phyloP scores from a whole-genome alignment of 2,797 vertebrate species.

The Pelobates cultripes region DNA sequence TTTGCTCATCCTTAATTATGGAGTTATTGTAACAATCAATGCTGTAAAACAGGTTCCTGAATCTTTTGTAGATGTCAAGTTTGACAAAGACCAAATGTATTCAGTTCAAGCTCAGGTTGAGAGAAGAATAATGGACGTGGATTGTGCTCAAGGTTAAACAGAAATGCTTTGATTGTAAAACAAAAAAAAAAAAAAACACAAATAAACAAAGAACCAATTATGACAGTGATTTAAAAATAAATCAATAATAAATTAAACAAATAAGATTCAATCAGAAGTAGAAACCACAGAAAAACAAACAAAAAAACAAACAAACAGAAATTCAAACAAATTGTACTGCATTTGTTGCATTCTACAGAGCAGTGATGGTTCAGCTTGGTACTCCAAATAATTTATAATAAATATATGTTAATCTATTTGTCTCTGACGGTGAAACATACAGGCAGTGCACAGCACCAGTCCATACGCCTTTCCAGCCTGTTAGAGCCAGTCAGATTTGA shows the following conservation, averaged over 20 bases:
- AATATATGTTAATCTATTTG: too few relatives aligned
- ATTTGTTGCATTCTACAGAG: too few relatives aligned
- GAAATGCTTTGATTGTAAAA: background rate
- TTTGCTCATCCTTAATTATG: too few relatives aligned
- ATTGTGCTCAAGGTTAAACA: background rate
- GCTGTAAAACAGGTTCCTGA: slow-evolving; percentile 2
- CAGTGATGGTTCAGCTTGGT: too few relatives aligned
- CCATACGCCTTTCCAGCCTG: slow-evolving; percentile 24
- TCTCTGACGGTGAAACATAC: too few relatives aligned
- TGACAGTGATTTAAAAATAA: too few relatives aligned
- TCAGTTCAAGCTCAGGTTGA: background rate
- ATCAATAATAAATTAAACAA: background rate
- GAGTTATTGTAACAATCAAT: too few relatives aligned
- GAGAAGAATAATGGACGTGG: background rate
- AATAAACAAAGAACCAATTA: background rate
- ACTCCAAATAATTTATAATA: too few relatives aligned
- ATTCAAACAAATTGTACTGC: too few relatives aligned
- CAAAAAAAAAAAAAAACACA: background rate
- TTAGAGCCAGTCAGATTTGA: slow-evolving; percentile 34
- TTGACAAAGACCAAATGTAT: background rate
- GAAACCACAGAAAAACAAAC: background rate
- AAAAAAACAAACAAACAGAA: too few relatives aligned
- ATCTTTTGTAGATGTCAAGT: slow-evolving; percentile 1
- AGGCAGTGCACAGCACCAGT: too few relatives aligned
- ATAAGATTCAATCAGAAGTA: background rate